Evolutionary conservation across 2,888 invertebrate genomes (phyloP).

Genomic region (Galerucella pusilla): DNA sequence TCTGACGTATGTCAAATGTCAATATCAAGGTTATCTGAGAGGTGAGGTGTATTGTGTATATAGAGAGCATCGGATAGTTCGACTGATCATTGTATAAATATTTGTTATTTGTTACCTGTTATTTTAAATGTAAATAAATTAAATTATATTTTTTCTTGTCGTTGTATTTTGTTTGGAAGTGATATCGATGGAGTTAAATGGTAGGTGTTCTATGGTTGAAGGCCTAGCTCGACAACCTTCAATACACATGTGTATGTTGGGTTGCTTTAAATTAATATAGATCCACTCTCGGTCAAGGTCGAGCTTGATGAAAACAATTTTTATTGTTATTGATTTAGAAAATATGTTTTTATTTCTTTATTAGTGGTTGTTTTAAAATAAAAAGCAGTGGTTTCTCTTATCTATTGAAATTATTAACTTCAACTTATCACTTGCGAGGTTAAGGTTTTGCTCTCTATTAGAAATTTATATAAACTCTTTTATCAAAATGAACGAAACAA

Average conservation of each 20-base stretch:
- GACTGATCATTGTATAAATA: slow-evolving; percentile 16
- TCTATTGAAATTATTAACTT: no score
- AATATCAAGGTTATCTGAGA: neutral
- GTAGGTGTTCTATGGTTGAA: no score
- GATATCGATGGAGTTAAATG: no score
- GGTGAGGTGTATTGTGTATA: neutral
- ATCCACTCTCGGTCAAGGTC: no score
- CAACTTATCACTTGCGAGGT: neutral
- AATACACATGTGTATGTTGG: no score
- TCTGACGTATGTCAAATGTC: neutral
- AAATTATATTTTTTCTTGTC: neutral
- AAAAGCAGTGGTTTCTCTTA: no score
- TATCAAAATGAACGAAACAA: neutral
- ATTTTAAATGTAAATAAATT: slow-evolving; percentile 20
- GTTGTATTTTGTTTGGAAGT: neutral
- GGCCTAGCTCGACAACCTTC: no score
- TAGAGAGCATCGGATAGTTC: neutral
- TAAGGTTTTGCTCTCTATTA: neutral
- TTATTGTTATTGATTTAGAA: no score
- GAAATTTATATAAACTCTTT: neutral
- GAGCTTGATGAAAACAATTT: no score
- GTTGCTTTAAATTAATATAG: no score
- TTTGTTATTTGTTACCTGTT: slow-evolving; percentile 20
- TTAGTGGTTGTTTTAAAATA: no score
- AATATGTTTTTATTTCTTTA: no score